Base-by-base conservation (phyloP, 2,797 vertebrate genomes). In the Eremophila alpestris region DNA sequence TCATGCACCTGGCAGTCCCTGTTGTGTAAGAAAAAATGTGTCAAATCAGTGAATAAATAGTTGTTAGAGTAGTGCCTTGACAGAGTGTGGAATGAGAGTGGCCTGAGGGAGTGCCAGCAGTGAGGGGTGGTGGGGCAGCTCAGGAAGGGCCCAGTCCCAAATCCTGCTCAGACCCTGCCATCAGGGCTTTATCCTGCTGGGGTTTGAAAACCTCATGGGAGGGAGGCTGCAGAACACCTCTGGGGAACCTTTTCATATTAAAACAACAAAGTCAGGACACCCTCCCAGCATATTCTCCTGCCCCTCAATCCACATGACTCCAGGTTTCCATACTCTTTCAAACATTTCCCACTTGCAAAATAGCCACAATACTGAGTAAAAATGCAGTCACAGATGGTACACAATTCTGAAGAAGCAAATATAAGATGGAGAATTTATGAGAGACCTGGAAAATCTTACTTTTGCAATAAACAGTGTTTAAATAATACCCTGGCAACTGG, bases 51-150 rank as follows among this genome's bases (percentile, higher is more conserved):
- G 1, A 70, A 13, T 48, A 40, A 62, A 23, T 56, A 18, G 4
- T 43, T 48, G 9, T 32, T 62, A 32, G 64, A 58, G n/a, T 58
- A 51, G 8, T 41, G 21, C 3, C 0, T 0, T 36, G 9, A 7
- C 1, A 9, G 21, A 29, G 30, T 23, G 17, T 40, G 60, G 52
- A 19, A 16, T 26, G 5, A 36, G 54, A 63, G 56, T 60, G 68
- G 32, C 17, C 16, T 76, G 19, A 70, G 36, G 19, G 64, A n/a
- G 34, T 71, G n/a, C 12, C 46, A 12, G 22, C n/a, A 76, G 40
- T 2, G 51, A 38, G 71, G 38, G 26, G 1, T 36, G 9, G 1
- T 9, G 36, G 73, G 21, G 10, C 16, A 51, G 45, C 38, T 59
- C 40, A 40, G 62, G 15, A 76, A 30, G 16, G 23, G 21, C 32